Evolutionary conservation across 2,113 vertebrate genomes (phyloP).

Genomic region (Bettongia penicillata): DNA sequence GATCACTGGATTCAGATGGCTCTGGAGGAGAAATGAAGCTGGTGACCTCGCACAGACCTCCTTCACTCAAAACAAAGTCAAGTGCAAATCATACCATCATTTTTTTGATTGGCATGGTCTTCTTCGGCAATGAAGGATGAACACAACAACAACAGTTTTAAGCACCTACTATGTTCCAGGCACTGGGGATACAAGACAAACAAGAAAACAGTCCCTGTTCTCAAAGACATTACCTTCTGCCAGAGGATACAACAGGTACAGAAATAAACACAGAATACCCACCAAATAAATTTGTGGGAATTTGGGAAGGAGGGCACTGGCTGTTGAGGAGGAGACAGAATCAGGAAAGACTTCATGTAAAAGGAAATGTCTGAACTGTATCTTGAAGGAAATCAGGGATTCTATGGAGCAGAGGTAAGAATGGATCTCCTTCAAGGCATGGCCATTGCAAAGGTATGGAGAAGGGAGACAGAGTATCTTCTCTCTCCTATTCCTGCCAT

Average conservation of each 20-base stretch:
- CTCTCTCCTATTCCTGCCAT: neutral
- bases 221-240: neutral
- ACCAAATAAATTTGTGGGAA: neutral
- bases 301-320: neutral
- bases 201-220: neutral
- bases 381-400: neutral
- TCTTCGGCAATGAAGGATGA: no score
- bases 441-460: neutral
- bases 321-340: neutral
- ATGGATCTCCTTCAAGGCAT: neutral
- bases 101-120: no score
- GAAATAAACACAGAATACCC: neutral
- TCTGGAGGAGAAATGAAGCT: no score
- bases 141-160: neutral
- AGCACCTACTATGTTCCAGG: neutral
- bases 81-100: no score
- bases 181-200: neutral
- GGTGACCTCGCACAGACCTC: no score
- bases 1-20: no score
- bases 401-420: neutral
- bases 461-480: neutral
- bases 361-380: neutral
- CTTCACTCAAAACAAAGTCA: no score
- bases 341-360: neutral
- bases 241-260: neutral